Percentiles rank a stretch among this genome's conserved stretches.
phyloP scores from a whole-genome alignment of 2,888 invertebrate species.

The Orthosia cruda region DNA sequence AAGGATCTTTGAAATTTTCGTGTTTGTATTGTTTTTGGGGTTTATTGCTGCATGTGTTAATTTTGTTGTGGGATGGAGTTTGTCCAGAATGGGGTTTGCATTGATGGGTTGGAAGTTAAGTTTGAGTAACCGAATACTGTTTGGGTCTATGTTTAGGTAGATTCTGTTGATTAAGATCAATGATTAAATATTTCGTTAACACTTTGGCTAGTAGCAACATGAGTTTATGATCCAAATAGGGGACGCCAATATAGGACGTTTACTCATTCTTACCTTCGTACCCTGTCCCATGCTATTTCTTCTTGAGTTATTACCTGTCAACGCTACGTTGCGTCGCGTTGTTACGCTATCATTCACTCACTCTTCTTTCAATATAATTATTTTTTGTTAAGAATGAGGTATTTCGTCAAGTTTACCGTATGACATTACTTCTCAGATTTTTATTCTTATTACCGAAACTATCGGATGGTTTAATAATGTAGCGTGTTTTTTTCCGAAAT shows the following conservation, averaged over 20 bases:
- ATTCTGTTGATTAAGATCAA: neutral
- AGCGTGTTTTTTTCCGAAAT: too few species aligned
- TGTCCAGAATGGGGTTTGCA: constrained; percentile 1
- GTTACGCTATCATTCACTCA: too few species aligned
- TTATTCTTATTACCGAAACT: too few species aligned
- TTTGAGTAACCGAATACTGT: neutral
- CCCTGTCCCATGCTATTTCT: neutral
- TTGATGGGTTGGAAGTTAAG: neutral
- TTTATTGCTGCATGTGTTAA: constrained; percentile 31
- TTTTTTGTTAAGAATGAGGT: too few species aligned
- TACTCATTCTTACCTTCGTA: neutral
- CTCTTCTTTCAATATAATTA: too few species aligned
- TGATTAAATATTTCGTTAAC: neutral
- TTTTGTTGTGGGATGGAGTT: constrained; percentile 12
- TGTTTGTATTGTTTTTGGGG: constrained; percentile 62
- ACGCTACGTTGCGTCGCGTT: too few species aligned
- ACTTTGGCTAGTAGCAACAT: neutral
- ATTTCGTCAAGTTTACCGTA: too few species aligned
- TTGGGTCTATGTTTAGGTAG: neutral
- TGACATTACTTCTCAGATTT: too few species aligned
- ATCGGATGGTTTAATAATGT: too few species aligned
- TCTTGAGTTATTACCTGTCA: neutral
- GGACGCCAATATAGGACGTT: neutral
- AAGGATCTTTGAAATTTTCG: constrained; percentile 69
- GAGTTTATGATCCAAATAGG: neutral